Conservation (phyloP, 2,113 vertebrate genomes). For the Lophochroa leadbeateri region DNA sequence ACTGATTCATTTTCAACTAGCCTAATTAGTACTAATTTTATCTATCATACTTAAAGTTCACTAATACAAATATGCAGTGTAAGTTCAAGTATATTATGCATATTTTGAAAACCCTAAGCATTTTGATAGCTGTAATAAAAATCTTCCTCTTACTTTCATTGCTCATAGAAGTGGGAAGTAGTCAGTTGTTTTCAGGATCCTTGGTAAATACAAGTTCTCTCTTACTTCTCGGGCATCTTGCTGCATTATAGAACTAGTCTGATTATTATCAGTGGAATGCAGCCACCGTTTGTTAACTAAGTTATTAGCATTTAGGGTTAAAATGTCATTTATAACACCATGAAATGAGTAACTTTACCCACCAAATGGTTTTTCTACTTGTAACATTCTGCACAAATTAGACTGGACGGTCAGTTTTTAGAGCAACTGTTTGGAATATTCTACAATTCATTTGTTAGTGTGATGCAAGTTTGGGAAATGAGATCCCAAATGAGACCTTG, state of each 20-base stretch:
- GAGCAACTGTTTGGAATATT: neutral
- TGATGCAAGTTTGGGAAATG: neutral
- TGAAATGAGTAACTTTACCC: neutral
- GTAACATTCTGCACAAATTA: neutral
- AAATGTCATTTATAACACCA: neutral
- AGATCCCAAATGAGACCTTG: neutral
- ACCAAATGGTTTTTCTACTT: neutral
- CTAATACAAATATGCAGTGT: neutral
- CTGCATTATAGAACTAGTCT: neutral
- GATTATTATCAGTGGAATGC: neutral
- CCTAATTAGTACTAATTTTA: constrained; percentile 26
- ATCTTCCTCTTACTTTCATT: neutral
- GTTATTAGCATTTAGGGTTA: neutral
- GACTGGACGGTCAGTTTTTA: neutral
- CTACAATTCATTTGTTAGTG: neutral
- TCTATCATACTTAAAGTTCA: neutral
- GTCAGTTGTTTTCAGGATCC: neutral
- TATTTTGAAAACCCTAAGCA: neutral
- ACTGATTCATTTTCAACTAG: constrained; percentile 7
- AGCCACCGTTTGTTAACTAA: neutral
- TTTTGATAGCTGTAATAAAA: neutral
- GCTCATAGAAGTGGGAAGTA: neutral
- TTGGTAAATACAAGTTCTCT: neutral
- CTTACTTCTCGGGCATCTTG: neutral
- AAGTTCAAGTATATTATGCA: neutral